Percentiles rank a stretch among this genome's conserved stretches.
phyloP scores from a whole-genome alignment of 2,888 invertebrate genomes.

The Adelognathus sp. region DNA sequence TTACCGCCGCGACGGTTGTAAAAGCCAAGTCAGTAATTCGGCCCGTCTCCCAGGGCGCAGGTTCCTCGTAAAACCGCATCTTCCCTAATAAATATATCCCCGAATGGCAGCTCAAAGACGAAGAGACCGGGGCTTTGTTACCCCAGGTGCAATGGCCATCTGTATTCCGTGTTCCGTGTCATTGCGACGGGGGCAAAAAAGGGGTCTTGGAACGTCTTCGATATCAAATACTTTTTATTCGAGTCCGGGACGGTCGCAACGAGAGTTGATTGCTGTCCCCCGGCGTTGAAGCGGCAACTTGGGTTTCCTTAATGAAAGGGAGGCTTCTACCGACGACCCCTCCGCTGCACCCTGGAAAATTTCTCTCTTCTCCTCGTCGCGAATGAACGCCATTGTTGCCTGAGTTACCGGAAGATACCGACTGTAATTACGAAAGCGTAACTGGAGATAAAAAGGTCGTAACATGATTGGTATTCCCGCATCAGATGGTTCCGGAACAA shows the following conservation, averaged over 20 bases:
- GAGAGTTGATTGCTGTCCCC: slow-evolving; percentile 17
- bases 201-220: neutral
- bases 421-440: slow-evolving; percentile 65
- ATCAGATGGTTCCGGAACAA: neutral
- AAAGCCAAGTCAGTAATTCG: slow-evolving; percentile 10
- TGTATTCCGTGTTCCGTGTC: neutral
- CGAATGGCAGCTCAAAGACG: neutral
- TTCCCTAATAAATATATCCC: slow-evolving; percentile 47
- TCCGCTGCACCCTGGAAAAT: slow-evolving; percentile 44
- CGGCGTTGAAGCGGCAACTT: slow-evolving; percentile 2
- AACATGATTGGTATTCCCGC: neutral
- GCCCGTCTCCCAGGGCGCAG: neutral
- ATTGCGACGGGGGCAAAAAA: neutral
- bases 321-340: slow-evolving; percentile 42
- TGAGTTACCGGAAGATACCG: slow-evolving; percentile 60
- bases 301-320: slow-evolving; percentile 67
- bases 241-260: neutral
- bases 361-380: neutral
- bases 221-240: slow-evolving; percentile 28
- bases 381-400: slow-evolving; percentile 64
- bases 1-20: slow-evolving; percentile 28
- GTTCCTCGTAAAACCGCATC: slow-evolving; percentile 45
- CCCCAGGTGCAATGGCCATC: slow-evolving; percentile 3
- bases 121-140: neutral
- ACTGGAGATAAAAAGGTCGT: slow-evolving; percentile 15